Evolutionary conservation across 2,113 vertebrate genomes (phyloP).

Genomic region (Thermophis baileyi): DNA sequence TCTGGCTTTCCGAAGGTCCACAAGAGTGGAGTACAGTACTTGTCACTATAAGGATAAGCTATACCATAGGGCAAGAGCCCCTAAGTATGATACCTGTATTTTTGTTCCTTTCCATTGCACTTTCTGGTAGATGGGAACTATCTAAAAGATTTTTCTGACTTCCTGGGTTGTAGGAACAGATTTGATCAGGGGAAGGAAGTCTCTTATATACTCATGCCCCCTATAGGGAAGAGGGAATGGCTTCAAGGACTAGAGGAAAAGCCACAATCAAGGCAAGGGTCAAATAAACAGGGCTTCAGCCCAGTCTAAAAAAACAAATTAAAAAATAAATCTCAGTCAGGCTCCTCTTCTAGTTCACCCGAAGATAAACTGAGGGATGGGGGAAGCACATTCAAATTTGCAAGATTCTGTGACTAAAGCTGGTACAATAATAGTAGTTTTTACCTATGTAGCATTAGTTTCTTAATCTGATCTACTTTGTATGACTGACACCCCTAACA

Average conservation of each 20-base stretch:
- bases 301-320: background rate
- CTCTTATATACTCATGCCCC: background rate
- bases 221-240: background rate
- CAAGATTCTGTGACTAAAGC: background rate
- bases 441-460: background rate
- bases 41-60: background rate
- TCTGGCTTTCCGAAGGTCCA: background rate
- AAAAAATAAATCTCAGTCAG: background rate
- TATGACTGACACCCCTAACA: background rate
- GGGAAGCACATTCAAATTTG: background rate
- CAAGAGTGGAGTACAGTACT: background rate
- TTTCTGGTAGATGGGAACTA: background rate
- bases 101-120: background rate
- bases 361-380: background rate
- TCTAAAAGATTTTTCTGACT: background rate
- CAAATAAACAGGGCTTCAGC: background rate
- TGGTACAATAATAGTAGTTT: background rate
- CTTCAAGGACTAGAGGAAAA: background rate
- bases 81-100: background rate
- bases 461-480: background rate
- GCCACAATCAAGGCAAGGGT: background rate
- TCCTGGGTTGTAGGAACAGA: background rate
- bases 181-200: background rate
- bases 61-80: background rate
- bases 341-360: background rate